Base-by-base conservation (phyloP, 1,140 invertebrate species). In the Drosophila burlai region DNA sequence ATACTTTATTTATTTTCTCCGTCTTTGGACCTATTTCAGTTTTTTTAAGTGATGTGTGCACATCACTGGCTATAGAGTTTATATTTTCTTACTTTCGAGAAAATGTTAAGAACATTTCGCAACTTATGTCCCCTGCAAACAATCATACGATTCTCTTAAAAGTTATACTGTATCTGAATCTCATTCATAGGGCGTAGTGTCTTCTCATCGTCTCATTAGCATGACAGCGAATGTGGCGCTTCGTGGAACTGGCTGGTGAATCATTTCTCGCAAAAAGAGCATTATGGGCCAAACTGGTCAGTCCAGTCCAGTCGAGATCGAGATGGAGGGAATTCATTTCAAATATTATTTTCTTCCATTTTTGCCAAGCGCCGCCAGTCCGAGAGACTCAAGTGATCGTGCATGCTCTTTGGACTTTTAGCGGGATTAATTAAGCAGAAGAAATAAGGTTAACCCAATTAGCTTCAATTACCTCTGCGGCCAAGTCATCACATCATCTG, bases 401-500 rank as follows among this genome's bases (percentile, higher is more conserved):
- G 26, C 36, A 57, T 64, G 54, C 55, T 40, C 55, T 34, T 52
- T 10, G 24, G 46, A 43, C 52, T 73, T 38, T 69, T 60, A 46
- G 67, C 71, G 49, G 36, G 66, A 76, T 90, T 81, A 75, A 89
- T 89, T 89, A 81, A 79, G 49, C 50, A 45, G 55, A 66, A 50
- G 55, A 52, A 50, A 73, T 73, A 81, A 78, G 71, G 81, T 76
- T 89, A 90, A 90, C 85, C 81, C 84, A 90, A 89, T 89, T 89
- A 79, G 78, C 84, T 90, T 90, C 78, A 89, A 89, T 89, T 90
- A 69, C 59, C 46, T 52, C 34, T 13, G n/a, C 24, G 40, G 24
- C 26, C 57, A 26, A 60, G 43, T 57, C 59, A 76, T 64, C 73
- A 55, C 60, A 62, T 47, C 58, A 77, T 62, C 50, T 54, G 15